phyloP scores from a whole-genome alignment of 2,113 vertebrate species.

The Grammomys dolichurus region DNA sequence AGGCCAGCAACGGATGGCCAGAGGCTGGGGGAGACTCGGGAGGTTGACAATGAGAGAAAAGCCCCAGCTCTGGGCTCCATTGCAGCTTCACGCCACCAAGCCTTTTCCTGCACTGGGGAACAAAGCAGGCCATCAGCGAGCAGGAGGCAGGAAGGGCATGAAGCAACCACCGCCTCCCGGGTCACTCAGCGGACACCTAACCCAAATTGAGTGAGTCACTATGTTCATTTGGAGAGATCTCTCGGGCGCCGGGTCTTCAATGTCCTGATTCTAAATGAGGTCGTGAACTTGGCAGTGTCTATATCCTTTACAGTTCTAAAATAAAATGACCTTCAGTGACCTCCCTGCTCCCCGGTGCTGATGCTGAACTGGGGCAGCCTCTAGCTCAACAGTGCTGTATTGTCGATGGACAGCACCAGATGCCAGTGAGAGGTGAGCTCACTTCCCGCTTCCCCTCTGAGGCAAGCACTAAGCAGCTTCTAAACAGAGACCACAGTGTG shows the following conservation, averaged over 20 bases:
- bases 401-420: neutral
- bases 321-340: neutral
- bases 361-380: rapidly evolving
- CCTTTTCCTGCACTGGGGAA: rapidly evolving
- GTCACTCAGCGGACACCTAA: neutral
- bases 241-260: rapidly evolving
- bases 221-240: neutral
- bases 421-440: rapidly evolving
- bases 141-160: rapidly evolving
- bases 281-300: neutral
- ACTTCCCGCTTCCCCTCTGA: rapidly evolving
- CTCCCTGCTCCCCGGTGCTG: neutral
- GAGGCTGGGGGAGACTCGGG: rapidly evolving
- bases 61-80: neutral
- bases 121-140: rapidly evolving
- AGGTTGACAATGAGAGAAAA: rapidly evolving
- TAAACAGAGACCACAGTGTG: neutral
- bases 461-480: neutral
- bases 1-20: rapidly evolving
- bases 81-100: rapidly evolving
- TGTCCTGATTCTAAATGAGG: conserved; percentile 29
- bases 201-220: neutral
- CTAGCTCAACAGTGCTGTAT: rapidly evolving
- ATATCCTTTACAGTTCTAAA: conserved; percentile 35
- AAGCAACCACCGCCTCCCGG: rapidly evolving